Base-by-base conservation (phyloP, 2,888 invertebrate genomes). In the Euphydryas editha region DNA sequence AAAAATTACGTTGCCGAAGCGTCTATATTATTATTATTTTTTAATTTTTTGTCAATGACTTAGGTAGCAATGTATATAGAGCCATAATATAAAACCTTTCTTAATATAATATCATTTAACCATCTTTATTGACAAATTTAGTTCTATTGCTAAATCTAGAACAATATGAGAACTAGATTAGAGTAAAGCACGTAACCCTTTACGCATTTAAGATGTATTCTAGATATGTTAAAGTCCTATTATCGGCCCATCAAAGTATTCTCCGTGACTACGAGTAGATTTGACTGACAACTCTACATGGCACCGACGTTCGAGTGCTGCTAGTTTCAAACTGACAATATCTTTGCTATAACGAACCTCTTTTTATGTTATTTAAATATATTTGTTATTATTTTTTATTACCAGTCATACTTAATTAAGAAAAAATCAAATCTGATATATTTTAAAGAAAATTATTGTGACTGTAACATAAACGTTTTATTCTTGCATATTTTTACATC, bases 181-280 rank as follows among this genome's bases (percentile, higher is more conserved):
- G 36, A 63, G 49, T 54, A 58, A 44, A 49, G 51, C 68, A 65
- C 57, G 60, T 64, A 64, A 64, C 59, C 63, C 59, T 64, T 64
- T 18, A 49, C 21, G 21, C 7, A 51, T 58, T 58, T 44, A 49
- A 64, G 63, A 64, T 64, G 30, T 49, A 44, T 30, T 37, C 63
- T 49, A 65, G 68, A 68, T 68, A 57, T 61, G 58, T 61, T 47
- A 37, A 47, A 57, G 57, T 37, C 60, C 39, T 58, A 68, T 61
- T 61, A 68, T 65, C 68, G 59, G 68, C 56, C 60, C 65, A 68
- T 68, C 68, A 68, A 61, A 65, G 65, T 46, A 13, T 42, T 39
- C 57, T 65, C 49, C 61, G 65, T 65, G 65, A 61, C 65, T 57
- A 57, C 46, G 24, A 21, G 30, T 39, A 59, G 65, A 68, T 62